phyloP scores from a whole-genome alignment of 2,888 invertebrate genomes.

The Philereme transversata region DNA sequence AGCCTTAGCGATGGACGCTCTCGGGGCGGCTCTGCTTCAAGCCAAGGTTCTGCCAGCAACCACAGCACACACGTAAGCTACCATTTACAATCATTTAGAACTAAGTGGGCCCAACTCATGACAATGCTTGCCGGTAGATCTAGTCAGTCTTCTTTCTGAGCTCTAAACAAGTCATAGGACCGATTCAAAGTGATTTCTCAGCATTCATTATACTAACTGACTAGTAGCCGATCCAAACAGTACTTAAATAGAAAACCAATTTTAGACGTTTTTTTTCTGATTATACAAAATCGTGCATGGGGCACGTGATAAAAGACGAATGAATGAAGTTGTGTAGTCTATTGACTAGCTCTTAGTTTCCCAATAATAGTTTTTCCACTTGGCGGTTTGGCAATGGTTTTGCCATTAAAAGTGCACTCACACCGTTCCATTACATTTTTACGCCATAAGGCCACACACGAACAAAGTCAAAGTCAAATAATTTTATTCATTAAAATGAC shows the following conservation, averaged over 20 bases:
- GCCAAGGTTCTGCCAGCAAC: constrained; percentile 85
- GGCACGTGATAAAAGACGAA: neutral
- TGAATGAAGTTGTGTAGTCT: constrained; percentile 7
- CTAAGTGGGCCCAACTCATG: too few species aligned
- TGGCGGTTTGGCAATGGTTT: constrained; percentile 17
- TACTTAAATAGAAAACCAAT: too few species aligned
- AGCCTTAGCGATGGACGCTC: constrained; percentile 71
- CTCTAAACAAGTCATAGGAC: too few species aligned
- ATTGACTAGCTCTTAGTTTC: constrained; percentile 12
- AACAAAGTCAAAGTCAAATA: too few species aligned
- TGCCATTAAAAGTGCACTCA: constrained; percentile 17
- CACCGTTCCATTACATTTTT: constrained; percentile 8
- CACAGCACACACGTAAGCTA: constrained; percentile 90
- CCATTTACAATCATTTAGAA: neutral
- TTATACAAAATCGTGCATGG: neutral
- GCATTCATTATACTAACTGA: too few species aligned
- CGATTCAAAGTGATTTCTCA: too few species aligned
- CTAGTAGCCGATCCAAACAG: too few species aligned
- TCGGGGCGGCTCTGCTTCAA: constrained; percentile 86
- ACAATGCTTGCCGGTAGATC: too few species aligned
- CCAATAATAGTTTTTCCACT: constrained; percentile 19
- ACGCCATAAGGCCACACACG: constrained; percentile 16
- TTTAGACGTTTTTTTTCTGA: too few species aligned
- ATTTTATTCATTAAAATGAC: too few species aligned
- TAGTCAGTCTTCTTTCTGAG: too few species aligned